A percentile compares a stretch with the other conserved stretches of the same genome.
Evolutionary conservation across 2,797 vertebrate species (phyloP).

Genomic region (Champsocephalus esox): DNA sequence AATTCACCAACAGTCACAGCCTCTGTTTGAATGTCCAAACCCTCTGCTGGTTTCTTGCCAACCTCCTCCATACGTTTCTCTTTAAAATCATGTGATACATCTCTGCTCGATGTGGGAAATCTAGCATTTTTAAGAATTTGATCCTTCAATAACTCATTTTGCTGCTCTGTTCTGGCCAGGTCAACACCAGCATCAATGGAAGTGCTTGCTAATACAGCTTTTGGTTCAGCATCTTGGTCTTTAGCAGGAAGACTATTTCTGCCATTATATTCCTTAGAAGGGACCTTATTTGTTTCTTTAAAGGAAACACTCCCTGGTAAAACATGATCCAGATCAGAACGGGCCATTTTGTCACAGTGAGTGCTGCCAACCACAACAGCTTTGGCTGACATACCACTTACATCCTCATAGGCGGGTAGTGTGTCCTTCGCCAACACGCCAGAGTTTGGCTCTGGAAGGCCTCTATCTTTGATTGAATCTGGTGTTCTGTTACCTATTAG

Average conservation of each 20-base stretch:
- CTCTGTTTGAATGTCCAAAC: conserved; percentile 57
- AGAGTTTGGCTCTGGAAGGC: conserved; percentile 13
- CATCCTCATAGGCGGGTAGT: conserved; percentile 37
- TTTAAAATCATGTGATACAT: conserved; percentile 34
- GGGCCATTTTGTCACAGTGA: conserved; percentile 24
- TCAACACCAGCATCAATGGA: conserved; percentile 6
- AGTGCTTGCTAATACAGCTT: neutral
- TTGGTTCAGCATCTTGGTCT: conserved; percentile 31
- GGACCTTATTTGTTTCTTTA: conserved; percentile 18
- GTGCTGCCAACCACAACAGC: conserved; percentile 35
- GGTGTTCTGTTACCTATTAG: conserved; percentile 31
- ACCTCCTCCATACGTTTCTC: conserved; percentile 48
- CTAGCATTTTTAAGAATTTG: conserved; percentile 43
- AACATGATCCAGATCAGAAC: conserved; percentile 22
- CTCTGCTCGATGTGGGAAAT: neutral
- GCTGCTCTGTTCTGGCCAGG: conserved; percentile 5
- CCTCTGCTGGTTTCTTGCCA: conserved; percentile 48
- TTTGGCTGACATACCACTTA: conserved; percentile 49
- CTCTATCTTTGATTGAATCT: conserved; percentile 32
- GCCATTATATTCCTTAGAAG: conserved; percentile 16
- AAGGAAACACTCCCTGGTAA: neutral
- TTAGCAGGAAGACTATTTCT: conserved; percentile 20
- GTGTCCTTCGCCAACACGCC: conserved; percentile 20
- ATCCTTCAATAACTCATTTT: conserved; percentile 12
- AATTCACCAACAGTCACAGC: conserved; percentile 56